These are phyloP conservation scores for Hyperoodon ampullatus DNA, from an alignment of 2,113 vertebrate species.

Conservation along the genomic window DNA sequence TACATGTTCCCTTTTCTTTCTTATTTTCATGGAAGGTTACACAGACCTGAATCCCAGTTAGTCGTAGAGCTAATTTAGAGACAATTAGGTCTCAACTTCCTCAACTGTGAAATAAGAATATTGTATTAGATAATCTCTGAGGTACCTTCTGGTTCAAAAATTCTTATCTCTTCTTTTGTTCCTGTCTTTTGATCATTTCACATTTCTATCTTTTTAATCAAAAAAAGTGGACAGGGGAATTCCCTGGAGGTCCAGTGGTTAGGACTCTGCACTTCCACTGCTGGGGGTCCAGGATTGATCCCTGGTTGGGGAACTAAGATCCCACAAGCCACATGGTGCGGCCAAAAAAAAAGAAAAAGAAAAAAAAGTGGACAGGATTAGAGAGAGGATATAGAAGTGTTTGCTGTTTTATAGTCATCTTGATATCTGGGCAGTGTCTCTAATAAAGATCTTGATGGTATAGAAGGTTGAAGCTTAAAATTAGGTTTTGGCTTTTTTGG, in stretches of 20 bases:
- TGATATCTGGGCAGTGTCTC: not conserved
- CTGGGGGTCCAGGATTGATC: no score
- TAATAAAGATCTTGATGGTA: not conserved
- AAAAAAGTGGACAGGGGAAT: not conserved
- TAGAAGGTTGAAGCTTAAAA: conserved; percentile 31
- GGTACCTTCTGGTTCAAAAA: not conserved
- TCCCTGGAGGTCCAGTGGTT: not conserved
- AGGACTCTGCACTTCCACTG: no score
- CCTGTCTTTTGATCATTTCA: not conserved
- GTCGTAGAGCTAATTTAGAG: not conserved
- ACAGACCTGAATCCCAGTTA: not conserved
- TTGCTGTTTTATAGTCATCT: not conserved
- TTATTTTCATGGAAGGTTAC: not conserved
- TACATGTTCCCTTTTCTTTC: conserved; percentile 7
- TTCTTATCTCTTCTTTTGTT: not conserved
- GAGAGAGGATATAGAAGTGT: not conserved
- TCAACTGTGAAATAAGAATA: not conserved
- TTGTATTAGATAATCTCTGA: not conserved
- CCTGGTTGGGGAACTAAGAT: no score
- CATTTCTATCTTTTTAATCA: not conserved
- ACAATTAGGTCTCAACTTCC: not conserved
- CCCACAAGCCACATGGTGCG: no score
- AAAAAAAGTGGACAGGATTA: not conserved
- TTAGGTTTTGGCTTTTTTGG: conserved; percentile 38
- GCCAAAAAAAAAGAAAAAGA: no score